Conservation (phyloP, 2,113 vertebrate genomes). For the Bothrops jararaca region DNA sequence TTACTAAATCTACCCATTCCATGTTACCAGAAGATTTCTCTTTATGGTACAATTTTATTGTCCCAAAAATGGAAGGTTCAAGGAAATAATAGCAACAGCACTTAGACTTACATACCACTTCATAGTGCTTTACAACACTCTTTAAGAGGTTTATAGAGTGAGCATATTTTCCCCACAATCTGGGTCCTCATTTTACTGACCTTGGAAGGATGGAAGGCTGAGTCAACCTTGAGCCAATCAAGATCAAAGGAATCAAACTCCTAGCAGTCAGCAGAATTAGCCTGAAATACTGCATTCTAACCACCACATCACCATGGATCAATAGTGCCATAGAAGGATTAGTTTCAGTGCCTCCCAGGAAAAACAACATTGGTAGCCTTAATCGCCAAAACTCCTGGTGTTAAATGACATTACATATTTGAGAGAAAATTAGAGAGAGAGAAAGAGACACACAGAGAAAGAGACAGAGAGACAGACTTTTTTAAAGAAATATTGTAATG, state of each 20-base stretch:
- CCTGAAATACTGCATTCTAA: not conserved
- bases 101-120: not conserved
- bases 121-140: not conserved
- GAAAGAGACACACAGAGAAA: too few relatives aligned
- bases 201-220: not conserved
- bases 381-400: not conserved
- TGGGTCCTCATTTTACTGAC: not conserved
- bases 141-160: not conserved
- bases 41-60: not conserved
- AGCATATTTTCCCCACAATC: not conserved
- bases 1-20: not conserved
- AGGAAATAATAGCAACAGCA: not conserved
- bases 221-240: not conserved
- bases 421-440: not conserved
- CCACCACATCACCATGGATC: not conserved
- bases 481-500: not conserved
- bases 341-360: not conserved
- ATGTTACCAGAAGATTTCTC: not conserved
- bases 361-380: not conserved
- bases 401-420: not conserved
- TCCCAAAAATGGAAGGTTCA: not conserved
- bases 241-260: not conserved
- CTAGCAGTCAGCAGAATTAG: not conserved
- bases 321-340: not conserved
- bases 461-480: too few relatives aligned